Evolutionary conservation across 2,888 invertebrate species (phyloP).

Genomic region (Galeopsomyia nigrocyanea): DNA sequence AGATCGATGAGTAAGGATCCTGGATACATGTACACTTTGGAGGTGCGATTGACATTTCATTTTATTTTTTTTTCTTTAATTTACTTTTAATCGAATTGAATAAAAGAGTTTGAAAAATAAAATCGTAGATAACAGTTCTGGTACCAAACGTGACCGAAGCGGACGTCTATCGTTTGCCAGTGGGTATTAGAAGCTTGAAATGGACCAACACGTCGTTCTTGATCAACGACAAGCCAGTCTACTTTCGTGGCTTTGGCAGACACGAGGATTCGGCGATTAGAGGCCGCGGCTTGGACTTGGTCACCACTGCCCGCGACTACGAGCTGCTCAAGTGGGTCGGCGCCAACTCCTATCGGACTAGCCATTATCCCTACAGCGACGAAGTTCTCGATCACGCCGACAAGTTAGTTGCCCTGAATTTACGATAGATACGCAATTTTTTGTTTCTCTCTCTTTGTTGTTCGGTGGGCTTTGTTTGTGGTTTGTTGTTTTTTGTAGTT

Average conservation of each 20-base stretch:
- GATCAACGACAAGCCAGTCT: constrained; percentile 89
- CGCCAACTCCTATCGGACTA: constrained; percentile 94
- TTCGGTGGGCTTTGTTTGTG: no score
- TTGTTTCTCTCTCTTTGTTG: no score
- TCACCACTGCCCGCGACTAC: constrained; percentile 90
- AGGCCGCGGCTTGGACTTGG: constrained; percentile 93
- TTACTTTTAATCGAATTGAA: no score
- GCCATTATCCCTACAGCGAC: constrained; percentile 98
- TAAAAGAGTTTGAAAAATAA: constrained; percentile 6
- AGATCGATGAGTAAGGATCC: constrained; percentile 85
- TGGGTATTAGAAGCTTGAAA: constrained; percentile 87
- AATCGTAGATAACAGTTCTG: constrained; percentile 59
- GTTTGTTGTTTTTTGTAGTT: no score
- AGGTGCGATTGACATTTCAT: constrained; percentile 68
- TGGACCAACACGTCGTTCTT: constrained; percentile 83
- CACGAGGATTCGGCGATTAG: constrained; percentile 96
- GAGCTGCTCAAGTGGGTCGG: constrained; percentile 96
- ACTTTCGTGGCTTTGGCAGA: constrained; percentile 93
- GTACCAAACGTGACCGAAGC: constrained; percentile 66
- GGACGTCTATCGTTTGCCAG: constrained; percentile 87
- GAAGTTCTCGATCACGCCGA: constrained; percentile 97
- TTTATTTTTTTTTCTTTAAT: no score
- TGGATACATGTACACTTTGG: constrained; percentile 88
- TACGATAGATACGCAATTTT: no score
- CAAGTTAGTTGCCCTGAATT: constrained; percentile 53